Base-by-base conservation (phyloP, 23 tunicate species). In the Halocynthia aurantium region DNA sequence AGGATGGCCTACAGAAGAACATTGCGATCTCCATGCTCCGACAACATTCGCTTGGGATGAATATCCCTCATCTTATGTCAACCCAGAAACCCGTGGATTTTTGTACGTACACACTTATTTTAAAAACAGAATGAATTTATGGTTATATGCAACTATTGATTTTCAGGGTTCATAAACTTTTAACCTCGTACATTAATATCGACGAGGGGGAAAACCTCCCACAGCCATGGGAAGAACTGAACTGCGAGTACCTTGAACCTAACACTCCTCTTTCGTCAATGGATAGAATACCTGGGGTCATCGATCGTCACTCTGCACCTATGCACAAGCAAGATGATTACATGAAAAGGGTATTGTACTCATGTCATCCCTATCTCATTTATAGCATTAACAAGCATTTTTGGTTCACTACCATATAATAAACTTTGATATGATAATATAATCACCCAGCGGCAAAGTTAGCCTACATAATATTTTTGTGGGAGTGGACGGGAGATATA, bases 81-180 rank as follows among this genome's bases (percentile, higher is more conserved):
- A 93, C 70, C 98, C 98, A 7, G 94, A 87, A 51, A 52, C 98
- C 7, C 70, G 98, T 55, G 94, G 94, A 6, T 87, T 92, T 52
- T 50, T 62, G 98, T 92, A 22, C 54, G 76, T 80, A 19, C 53
- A 44, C 17, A 31, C 12, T 31, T 31, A 31, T 31, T 31, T 31
- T 31, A 31, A 31, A 31, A 31, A 31, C 44, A 4, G 1, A 31
- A 31, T 31, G 44, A 31, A 31, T 31, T 31, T 31, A 31, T 1
- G 1, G 44, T 15, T 60, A 60, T 15, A 60, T 60, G 12, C 2
- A 19, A 1, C 72, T 68, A 2, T 1, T 65, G 44, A 70, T 51
- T 68, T 9, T 22, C 83, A 93, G 94, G 21, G 85, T 88, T 58
- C 89, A 86, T 52, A 58, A 84, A 61, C 82, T 86, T 66, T 54